Evolutionary conservation across 1,140 invertebrate species (phyloP), one percentile per base, ranked within the genome.

Genomic region (Dysdera silvatica): DNA sequence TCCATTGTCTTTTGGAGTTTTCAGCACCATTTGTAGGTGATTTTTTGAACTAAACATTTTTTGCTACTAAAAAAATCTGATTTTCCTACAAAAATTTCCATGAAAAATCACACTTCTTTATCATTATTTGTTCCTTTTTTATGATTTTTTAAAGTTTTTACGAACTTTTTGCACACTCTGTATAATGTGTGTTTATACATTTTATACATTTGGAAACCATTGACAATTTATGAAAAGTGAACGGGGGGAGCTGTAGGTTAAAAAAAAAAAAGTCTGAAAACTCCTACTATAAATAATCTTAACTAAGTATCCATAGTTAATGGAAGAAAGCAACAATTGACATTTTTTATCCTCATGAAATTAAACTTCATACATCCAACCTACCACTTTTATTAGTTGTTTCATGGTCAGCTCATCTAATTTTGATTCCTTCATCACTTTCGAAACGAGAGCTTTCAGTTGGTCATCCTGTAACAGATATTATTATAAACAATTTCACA

Each of bases 401-500:
- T 56, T 63, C 61, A 63, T 63, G 6, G 61, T 63, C 16, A 63
- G 40, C 20, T 63, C 61, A 31, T 63, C 43, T 24, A 63, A 29
- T 40, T 49, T 55, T 10, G 61, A 63, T 8, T 63, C 61, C 41
- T 63, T 63, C 7, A 63, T 41, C 32, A 63, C 56, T 48, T 63
- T 63, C 7, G 53, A 18, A 12, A 63, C 61, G 37, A 63, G 41
- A 29, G 24, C 24, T 55, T 29, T 28, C 7, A 63, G 31, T 23
- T 63, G 61, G n/a, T 63, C 61, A 63, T 63, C 61, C 61, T 63
- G 41, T 8, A 23, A 40, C 16, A n/a, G n/a, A n/a, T n/a, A n/a
- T n/a, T n/a, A n/a, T n/a, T n/a, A n/a, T n/a, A n/a, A n/a, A n/a
- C n/a, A n/a, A n/a, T n/a, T n/a, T n/a, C n/a, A n/a, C n/a, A n/a